Evolutionary conservation across 2,888 invertebrate species (phyloP), one percentile per base, ranked within the genome.

Genomic region (Hedychridium roseum): DNA sequence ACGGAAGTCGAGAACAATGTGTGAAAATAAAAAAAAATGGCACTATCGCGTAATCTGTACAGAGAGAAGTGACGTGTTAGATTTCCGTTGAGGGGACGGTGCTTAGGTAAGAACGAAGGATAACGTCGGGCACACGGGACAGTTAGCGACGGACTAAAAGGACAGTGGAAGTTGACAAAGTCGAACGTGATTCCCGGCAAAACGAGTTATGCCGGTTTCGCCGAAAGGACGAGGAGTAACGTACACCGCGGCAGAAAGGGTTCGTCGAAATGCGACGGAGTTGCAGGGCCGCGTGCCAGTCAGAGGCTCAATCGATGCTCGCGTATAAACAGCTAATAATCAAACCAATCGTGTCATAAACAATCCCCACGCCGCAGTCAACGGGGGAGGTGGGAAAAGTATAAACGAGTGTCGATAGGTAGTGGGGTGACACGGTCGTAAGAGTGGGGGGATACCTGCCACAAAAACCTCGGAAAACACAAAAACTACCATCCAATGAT

Each of bases 321-420:
- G 64, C 62, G 70, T 67, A 72, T 77, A 76, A 77, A 71, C 71
- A 75, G 72, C 74, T 76, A 74, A 77, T 77, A 74, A 76, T 76
- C 71, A 72, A 73, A 73, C 67, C 73, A 74, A 74, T 74, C 68
- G 71, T 69, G 71, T 74, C 71, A 73, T 73, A 76, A 74, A 73
- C 73, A 74, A 68, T 74, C 61, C 57, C 54, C 41, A 49, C 57
- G 53, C 48, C 42, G 43, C 26, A 18, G 35, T 23, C 31, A 20
- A 35, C 41, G 50, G 53, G 64, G 50, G 36, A 28, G 57, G 60
- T 68, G 65, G 71, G 67, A 71, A 76, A 76, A 76, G 71, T 75
- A 71, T 72, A 73, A 73, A 76, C 66, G 73, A 74, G 68, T 70
- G 70, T 63, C 64, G 66, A 68, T 67, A 45, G 61, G 50, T 61